Conservation (phyloP, 2,113 vertebrate genomes). For the Notothenia rossii region DNA sequence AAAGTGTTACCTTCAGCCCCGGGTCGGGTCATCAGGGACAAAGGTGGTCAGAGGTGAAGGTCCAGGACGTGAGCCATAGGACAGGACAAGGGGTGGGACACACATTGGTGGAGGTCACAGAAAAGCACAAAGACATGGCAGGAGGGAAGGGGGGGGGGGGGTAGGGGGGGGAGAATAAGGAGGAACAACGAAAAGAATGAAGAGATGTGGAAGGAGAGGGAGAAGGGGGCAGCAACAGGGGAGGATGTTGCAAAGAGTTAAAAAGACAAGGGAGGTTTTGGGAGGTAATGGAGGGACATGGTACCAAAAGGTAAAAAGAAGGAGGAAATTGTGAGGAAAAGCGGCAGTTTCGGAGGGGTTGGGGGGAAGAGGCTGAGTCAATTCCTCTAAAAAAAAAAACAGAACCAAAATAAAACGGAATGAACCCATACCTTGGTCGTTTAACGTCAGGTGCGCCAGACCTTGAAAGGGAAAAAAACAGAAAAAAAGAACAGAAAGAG, state of each 20-base stretch:
- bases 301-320: constrained; percentile 62
- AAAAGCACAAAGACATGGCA: constrained; percentile 69
- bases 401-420: constrained; percentile 77
- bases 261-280: constrained; percentile 44
- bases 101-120: constrained; percentile 72
- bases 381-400: constrained; percentile 70
- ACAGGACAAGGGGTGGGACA: constrained; percentile 80
- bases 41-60: constrained; percentile 78
- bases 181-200: constrained; percentile 38
- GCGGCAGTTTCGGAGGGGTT: constrained; percentile 50
- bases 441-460: constrained; percentile 91
- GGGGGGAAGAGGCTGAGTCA: constrained; percentile 64
- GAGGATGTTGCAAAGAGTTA: constrained; percentile 51
- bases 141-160: too few species aligned
- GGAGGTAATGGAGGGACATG: constrained; percentile 54
- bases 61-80: constrained; percentile 82
- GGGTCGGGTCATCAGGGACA: constrained; percentile 72
- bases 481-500: constrained; percentile 87
- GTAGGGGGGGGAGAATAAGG: constrained; percentile 33
- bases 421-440: constrained; percentile 89
- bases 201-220: constrained; percentile 25
- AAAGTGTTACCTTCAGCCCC: constrained; percentile 85
- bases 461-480: constrained; percentile 87
- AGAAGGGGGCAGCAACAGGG: constrained; percentile 20
- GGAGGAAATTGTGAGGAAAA: constrained; percentile 57